These are phyloP conservation scores for Urophycis tenuis DNA, from an alignment of 2,797 vertebrate genomes.

Conservation along the genomic window DNA sequence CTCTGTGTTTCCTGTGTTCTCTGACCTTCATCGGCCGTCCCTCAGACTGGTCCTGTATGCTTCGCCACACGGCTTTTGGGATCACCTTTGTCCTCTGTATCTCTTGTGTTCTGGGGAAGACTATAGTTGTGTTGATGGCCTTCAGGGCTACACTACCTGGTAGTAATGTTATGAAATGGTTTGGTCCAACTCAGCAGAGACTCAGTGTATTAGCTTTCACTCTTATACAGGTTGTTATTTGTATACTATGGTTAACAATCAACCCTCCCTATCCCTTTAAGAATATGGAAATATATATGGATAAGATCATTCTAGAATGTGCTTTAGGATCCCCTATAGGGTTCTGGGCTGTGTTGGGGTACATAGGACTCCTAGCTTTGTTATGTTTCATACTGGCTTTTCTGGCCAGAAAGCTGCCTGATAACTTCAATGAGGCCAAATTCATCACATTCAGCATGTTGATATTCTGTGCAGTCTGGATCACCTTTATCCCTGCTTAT, in stretches of 20 bases:
- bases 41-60: conserved; percentile 69
- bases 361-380: conserved; percentile 40
- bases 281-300: conserved; percentile 41
- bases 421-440: conserved; percentile 53
- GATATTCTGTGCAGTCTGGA: conserved; percentile 51
- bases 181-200: conserved; percentile 65
- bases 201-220: conserved; percentile 62
- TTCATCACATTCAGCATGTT: conserved; percentile 55
- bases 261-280: conserved; percentile 43
- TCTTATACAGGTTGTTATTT: conserved; percentile 50
- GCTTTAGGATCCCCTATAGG: conserved; percentile 42
- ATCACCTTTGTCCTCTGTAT: conserved; percentile 71
- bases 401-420: conserved; percentile 42
- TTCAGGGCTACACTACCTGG: conserved; percentile 61
- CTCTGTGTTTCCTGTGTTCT: conserved; percentile 67
- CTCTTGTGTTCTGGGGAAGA: conserved; percentile 69
- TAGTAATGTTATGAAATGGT: conserved; percentile 67
- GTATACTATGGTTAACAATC: conserved; percentile 47
- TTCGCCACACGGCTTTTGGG: conserved; percentile 65
- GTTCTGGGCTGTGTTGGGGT: conserved; percentile 50
- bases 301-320: conserved; percentile 54
- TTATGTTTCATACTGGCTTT: conserved; percentile 48
- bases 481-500: conserved; percentile 48
- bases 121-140: conserved; percentile 69
- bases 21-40: conserved; percentile 65